Percentiles rank a stretch among this genome's conserved stretches.
Conservation (phyloP, 2,113 vertebrate genomes). For the Puffinus mauretanicus region DNA sequence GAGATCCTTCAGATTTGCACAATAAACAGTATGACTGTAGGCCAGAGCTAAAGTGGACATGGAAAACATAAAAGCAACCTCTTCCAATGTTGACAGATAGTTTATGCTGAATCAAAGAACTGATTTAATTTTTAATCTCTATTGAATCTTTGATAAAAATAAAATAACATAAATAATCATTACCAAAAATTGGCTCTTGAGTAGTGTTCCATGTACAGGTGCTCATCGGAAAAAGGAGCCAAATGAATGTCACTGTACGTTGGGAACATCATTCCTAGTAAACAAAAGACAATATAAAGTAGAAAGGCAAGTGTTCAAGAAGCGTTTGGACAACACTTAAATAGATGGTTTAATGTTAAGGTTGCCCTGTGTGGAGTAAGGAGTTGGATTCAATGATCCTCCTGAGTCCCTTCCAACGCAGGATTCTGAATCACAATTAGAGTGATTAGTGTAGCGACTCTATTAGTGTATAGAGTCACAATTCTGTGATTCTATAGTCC, state of each 20-base stretch:
- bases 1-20: not conserved
- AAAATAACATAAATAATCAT: conserved; percentile 17
- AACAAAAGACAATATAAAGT: conserved; percentile 38
- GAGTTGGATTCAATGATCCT: not conserved
- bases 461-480: no score
- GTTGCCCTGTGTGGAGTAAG: not conserved
- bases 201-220: conserved; percentile 81
- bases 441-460: no score
- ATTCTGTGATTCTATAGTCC: not conserved
- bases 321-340: not conserved
- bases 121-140: not conserved
- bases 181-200: conserved; percentile 80
- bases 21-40: not conserved
- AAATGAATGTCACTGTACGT: conserved; percentile 79
- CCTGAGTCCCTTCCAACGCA: not conserved
- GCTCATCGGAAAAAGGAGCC: conserved; percentile 83
- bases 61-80: not conserved
- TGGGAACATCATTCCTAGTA: conserved; percentile 80
- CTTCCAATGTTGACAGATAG: not conserved
- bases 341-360: not conserved
- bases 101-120: not conserved
- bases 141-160: not conserved
- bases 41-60: not conserved
- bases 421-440: no score
- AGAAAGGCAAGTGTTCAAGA: not conserved